Evolutionary conservation across 1,140 invertebrate species (phyloP).

Genomic region (Hypsibius dujardini): DNA sequence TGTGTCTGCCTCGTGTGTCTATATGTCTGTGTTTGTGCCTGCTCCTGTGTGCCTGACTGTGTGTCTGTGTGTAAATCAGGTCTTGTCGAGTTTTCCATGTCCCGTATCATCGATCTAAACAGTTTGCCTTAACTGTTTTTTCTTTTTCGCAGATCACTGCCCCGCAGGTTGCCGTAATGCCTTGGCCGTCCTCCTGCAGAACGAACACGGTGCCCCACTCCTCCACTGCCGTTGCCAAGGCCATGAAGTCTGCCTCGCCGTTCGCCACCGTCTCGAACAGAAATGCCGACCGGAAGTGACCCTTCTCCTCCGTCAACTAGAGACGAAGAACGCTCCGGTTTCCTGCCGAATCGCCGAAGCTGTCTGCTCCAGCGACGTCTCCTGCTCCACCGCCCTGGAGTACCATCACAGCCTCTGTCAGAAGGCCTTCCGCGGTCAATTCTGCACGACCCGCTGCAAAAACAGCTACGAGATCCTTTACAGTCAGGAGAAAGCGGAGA

Average conservation of each 20-base stretch:
- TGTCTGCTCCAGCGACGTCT: neutral
- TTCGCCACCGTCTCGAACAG: neutral
- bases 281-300: neutral
- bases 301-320: neutral
- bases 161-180: neutral
- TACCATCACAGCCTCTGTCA: neutral
- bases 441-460: neutral
- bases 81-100: no score
- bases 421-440: neutral
- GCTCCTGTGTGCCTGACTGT: no score
- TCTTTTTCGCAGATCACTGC: no score
- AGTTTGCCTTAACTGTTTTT: no score
- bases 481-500: neutral
- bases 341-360: neutral
- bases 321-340: neutral
- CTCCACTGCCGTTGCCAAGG: neutral
- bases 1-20: no score
- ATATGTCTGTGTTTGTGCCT: no score
- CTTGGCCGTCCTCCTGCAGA: neutral
- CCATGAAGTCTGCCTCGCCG: neutral
- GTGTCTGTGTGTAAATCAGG: no score
- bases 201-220: neutral
- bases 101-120: no score
- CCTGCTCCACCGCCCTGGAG: neutral
- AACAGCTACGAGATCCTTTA: constrained; percentile 4